Conservation (phyloP, 1,140 invertebrate species). For the Adelges cooleyi region DNA sequence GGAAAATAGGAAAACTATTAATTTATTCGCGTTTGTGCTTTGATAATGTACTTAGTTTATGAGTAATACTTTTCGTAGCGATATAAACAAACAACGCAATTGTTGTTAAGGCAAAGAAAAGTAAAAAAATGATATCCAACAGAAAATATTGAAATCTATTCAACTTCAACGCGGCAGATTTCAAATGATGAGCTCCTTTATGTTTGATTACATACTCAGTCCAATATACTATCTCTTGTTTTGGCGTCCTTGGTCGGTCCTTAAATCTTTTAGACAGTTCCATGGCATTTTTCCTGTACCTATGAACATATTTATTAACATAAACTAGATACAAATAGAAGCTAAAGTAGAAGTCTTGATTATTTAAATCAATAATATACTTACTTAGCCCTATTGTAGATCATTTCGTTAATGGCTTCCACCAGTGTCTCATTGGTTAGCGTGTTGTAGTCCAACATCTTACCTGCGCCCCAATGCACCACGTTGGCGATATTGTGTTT, state of each 20-base stretch:
- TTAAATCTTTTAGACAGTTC: constrained; percentile 30
- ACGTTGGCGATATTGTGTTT: constrained; percentile 11
- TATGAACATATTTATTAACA: too few relatives aligned
- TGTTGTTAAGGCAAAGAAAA: too few relatives aligned
- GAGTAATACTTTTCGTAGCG: too few relatives aligned
- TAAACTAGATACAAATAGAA: too few relatives aligned
- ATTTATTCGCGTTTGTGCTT: too few relatives aligned
- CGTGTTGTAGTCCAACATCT: not conserved
- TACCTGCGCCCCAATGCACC: constrained; percentile 6
- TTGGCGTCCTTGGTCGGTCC: constrained; percentile 38
- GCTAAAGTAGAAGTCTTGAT: too few relatives aligned
- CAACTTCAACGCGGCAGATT: constrained; percentile 44
- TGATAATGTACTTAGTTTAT: too few relatives aligned
- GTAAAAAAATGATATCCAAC: constrained; percentile 39
- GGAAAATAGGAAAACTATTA: too few relatives aligned
- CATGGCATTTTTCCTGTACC: constrained; percentile 27
- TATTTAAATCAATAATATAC: constrained; percentile 15
- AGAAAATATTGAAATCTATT: constrained; percentile 48
- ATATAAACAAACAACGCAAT: too few relatives aligned
- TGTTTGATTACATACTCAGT: constrained; percentile 50
- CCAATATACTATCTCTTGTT: constrained; percentile 48
- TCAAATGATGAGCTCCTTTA: constrained; percentile 45
- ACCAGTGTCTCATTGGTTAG: constrained; percentile 18
- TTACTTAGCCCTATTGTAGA: constrained; percentile 7
- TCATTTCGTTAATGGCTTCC: constrained; percentile 20